These are phyloP conservation scores for Crematogaster levior DNA, from an alignment of 2,888 invertebrate genomes.

Conservation along the genomic window DNA sequence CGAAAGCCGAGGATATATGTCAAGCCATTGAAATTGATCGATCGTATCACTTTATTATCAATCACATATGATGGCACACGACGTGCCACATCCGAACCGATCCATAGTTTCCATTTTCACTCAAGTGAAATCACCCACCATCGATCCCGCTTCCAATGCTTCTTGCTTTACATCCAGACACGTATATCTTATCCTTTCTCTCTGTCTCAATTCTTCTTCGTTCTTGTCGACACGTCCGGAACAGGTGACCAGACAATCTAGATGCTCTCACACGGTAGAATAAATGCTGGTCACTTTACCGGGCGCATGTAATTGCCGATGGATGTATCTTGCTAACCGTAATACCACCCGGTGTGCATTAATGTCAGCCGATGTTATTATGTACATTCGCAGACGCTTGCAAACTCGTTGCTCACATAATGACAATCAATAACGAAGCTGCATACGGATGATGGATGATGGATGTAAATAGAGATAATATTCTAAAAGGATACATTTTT, in stretches of 20 bases:
- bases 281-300: constrained; percentile 61
- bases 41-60: constrained; percentile 45
- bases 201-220: constrained; percentile 45
- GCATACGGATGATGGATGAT: background rate
- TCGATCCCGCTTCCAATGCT: constrained; percentile 19
- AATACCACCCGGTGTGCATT: constrained; percentile 38
- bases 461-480: background rate
- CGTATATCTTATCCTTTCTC: constrained; percentile 57
- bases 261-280: constrained; percentile 23
- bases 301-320: constrained; percentile 55
- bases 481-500: background rate
- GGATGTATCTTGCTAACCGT: constrained; percentile 47
- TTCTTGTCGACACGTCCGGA: constrained; percentile 58
- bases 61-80: constrained; percentile 33
- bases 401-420: constrained; percentile 22
- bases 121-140: constrained; percentile 32
- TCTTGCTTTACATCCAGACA: constrained; percentile 49
- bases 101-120: constrained; percentile 38
- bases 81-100: constrained; percentile 18
- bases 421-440: constrained; percentile 12
- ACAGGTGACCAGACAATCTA: constrained; percentile 55
- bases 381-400: constrained; percentile 22
- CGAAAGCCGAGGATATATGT: constrained; percentile 20
- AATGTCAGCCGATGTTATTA: constrained; percentile 50
- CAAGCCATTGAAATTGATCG: constrained; percentile 33